Conservation (phyloP, 2,797 vertebrate genomes). For the Eulemur albifrons region DNA sequence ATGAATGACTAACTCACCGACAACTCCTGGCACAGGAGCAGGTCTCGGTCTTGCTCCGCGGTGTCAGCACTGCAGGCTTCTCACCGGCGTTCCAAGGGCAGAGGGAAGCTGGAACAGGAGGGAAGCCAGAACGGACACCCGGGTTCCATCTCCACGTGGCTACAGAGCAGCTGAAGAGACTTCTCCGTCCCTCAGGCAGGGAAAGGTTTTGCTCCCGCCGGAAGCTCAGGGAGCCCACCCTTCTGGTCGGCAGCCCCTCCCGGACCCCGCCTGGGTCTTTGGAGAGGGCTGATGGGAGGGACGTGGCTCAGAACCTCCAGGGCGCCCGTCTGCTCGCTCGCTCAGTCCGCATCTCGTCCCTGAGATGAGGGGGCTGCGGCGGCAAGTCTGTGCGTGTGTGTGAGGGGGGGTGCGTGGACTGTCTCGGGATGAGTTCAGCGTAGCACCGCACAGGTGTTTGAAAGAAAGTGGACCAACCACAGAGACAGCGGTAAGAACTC, state of each 20-base stretch:
- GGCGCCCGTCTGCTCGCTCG: conserved; percentile 79
- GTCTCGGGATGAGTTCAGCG: background rate
- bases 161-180: background rate
- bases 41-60: background rate
- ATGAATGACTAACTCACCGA: background rate
- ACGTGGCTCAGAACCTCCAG: conserved; percentile 70
- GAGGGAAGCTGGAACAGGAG: background rate
- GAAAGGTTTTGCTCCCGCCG: background rate
- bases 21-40: background rate
- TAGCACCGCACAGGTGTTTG: background rate
- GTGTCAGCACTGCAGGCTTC: background rate
- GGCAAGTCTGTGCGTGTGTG: background rate
- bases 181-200: background rate
- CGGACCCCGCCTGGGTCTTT: background rate
- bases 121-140: background rate
- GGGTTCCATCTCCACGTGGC: background rate
- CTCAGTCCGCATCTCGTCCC: conserved; percentile 39
- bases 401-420: background rate
- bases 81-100: background rate
- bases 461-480: background rate
- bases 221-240: background rate
- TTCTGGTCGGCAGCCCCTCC: background rate
- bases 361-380: conserved; percentile 20
- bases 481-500: background rate
- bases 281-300: conserved; percentile 67